A percentile compares a stretch with the other conserved stretches of the same genome.
Evolutionary conservation across 2,888 invertebrate species (phyloP).

Genomic region (Abrostola triplasia): DNA sequence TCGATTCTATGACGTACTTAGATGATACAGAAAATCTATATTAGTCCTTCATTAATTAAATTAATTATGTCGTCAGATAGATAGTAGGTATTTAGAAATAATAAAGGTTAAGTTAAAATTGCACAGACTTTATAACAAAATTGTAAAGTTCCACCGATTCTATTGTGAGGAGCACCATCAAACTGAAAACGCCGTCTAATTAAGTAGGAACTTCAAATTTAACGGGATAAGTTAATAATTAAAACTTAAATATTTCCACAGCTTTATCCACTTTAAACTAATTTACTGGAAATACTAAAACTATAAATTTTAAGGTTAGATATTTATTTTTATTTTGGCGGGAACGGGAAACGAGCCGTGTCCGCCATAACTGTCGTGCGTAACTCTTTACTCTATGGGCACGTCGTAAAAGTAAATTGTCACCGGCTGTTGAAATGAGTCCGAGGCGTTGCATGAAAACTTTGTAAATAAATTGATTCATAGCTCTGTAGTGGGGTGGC

Average conservation of each 20-base stretch:
- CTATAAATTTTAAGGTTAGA: slow-evolving; percentile 54
- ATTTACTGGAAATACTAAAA: slow-evolving; percentile 64
- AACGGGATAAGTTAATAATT: slow-evolving; percentile 24
- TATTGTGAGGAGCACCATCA: not conserved
- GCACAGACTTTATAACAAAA: too few relatives aligned
- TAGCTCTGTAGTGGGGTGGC: slow-evolving; percentile 67
- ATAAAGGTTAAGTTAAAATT: too few relatives aligned
- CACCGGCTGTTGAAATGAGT: slow-evolving; percentile 83
- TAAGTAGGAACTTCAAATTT: not conserved
- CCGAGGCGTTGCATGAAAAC: slow-evolving; percentile 66
- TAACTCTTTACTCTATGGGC: slow-evolving; percentile 86
- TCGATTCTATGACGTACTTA: too few relatives aligned
- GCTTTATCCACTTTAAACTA: slow-evolving; percentile 52
- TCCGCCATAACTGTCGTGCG: slow-evolving; percentile 85
- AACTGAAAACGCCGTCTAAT: slow-evolving; percentile 2
- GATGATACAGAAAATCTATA: too few relatives aligned
- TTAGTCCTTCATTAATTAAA: too few relatives aligned
- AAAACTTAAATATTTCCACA: slow-evolving; percentile 28
- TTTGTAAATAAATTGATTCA: slow-evolving; percentile 82
- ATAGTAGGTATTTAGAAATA: too few relatives aligned
- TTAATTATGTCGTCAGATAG: too few relatives aligned
- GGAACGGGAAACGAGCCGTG: slow-evolving; percentile 79
- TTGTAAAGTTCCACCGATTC: not conserved
- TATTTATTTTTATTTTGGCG: slow-evolving; percentile 70
- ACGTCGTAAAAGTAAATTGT: slow-evolving; percentile 87